Base-by-base conservation (phyloP, 2,797 vertebrate genomes). In the Sebastiscus albofasciatus region DNA sequence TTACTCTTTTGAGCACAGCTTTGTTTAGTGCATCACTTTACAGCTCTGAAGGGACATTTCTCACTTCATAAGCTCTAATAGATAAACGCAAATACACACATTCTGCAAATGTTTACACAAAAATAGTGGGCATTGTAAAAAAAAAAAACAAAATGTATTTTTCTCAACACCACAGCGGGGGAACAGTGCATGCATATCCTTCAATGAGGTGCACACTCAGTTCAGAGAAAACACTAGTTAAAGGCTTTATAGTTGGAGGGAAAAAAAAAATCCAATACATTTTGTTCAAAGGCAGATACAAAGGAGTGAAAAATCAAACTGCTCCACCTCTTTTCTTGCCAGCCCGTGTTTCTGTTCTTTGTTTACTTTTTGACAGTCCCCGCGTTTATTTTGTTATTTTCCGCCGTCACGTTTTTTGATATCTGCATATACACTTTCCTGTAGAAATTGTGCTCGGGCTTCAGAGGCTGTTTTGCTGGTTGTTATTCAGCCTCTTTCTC, bases 401-500 rank as follows among this genome's bases (percentile, higher is more conserved):
- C 75, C 79, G 24, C 77, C 16, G 59, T 91, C 86, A 85, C 71
- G 83, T 89, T 91, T 88, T 49, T 88, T 49, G 49, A 89, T 92
- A 83, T 87, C 77, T 91, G 68, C 76, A 49, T 77, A 39, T 72
- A 58, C 42, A 49, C 76, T 61, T 84, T 84, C 34, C 62, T 52
- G 61, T 88, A 71, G 72, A 91, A 84, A 84, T 79, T 65, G 75
- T 87, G 70, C 78, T 73, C 4, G 0, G 68, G 82, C 82, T 89
- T 91, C 76, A 89, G 82, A 91, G 88, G 79, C 85, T 85, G 83
- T 87, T 85, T 73, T 73, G 68, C 82, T 91, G 87, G 90, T 88
- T 92, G 80, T 89, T 93, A 83, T 92, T 90, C 88, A 85, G 79
- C 75, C 72, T 62, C 78, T 75, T 84, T 81, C 61, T 79, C 18